Base-by-base conservation (phyloP, 2,888 invertebrate species). In the Ganaspis brasiliensis region DNA sequence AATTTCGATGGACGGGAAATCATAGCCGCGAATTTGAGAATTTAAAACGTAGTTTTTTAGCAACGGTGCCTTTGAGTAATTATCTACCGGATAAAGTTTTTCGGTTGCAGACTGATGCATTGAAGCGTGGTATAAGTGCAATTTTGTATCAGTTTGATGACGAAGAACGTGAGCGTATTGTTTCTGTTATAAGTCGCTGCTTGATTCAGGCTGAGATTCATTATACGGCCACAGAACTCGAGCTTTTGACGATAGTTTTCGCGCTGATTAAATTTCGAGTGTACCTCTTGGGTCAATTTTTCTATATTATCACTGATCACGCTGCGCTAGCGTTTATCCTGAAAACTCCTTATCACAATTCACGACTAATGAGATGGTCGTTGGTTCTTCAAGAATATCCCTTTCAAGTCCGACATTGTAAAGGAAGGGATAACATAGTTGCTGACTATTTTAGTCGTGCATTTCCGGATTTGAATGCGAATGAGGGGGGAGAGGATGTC, bases 401-500 rank as follows among this genome's bases (percentile, higher is more conserved):
- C 4, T 40, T 40, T 10, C 6, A 40, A 10, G 9, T 40, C 40
- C 10, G 1, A 40, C 40, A 40, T 40, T 40, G 40, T 9, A 3
- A 40, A 10, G 40, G 40, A 8, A 8, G 12, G 40, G 40, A 40
- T 40, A 40, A 40, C 10, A 40, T 8, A 40, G 40, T 40, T 2
- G 40, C 40, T 49, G 16, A 16, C n/a, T 49, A 49, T 16, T 49
- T 49, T 16, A 49, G 49, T n/a, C n/a, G 49, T n/a, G 49, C 45
- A 45, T 3, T 45, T 12, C 45, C 14, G 45, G 45, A 45, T 12
- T 45, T 45, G 45, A 45, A 45, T n/a, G 45, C 45, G 45, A 45
- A 45, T 45, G 45, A 45, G 45, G 45, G 45, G 35, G 45, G 45
- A 45, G 45, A 45, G 8, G 45, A 45, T 45, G 45, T 45, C 45